Percentiles rank a stretch among this genome's conserved stretches.
Conservation (phyloP, 2,888 invertebrate genomes). For the Drosophila formosana region DNA sequence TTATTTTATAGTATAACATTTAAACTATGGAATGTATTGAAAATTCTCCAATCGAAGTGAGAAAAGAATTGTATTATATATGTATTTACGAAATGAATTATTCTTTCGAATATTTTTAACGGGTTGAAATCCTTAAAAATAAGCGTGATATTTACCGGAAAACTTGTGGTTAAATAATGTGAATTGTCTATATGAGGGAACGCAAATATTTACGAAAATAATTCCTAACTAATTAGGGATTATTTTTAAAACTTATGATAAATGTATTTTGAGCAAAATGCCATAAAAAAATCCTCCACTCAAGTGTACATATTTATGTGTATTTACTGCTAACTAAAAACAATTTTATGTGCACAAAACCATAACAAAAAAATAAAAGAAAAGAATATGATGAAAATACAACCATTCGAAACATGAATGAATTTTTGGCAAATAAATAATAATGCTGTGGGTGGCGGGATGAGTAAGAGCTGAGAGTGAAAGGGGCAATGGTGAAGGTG, state of each 20-base stretch:
- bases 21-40: not conserved
- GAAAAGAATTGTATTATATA: not conserved
- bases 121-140: too few species aligned
- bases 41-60: not conserved
- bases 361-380: constrained; percentile 13
- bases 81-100: too few species aligned
- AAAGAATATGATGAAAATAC: constrained; percentile 38
- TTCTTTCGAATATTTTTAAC: too few species aligned
- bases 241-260: constrained; percentile 49
- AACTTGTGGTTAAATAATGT: not conserved
- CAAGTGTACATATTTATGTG: constrained; percentile 7
- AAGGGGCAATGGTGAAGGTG: not conserved
- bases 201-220: constrained; percentile 13
- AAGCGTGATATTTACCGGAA: too few species aligned
- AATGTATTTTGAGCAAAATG: constrained; percentile 36
- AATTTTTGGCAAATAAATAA: constrained; percentile 72
- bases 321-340: constrained; percentile 43
- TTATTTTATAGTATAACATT: not conserved
- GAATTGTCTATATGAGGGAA: not conserved
- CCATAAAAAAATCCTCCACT: constrained; percentile 28
- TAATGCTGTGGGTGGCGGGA: constrained; percentile 30
- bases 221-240: constrained; percentile 33
- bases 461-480: not conserved
- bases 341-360: constrained; percentile 40
- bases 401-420: constrained; percentile 71